phyloP scores from a whole-genome alignment of 2,113 vertebrate species.

The Siniperca chuatsi region DNA sequence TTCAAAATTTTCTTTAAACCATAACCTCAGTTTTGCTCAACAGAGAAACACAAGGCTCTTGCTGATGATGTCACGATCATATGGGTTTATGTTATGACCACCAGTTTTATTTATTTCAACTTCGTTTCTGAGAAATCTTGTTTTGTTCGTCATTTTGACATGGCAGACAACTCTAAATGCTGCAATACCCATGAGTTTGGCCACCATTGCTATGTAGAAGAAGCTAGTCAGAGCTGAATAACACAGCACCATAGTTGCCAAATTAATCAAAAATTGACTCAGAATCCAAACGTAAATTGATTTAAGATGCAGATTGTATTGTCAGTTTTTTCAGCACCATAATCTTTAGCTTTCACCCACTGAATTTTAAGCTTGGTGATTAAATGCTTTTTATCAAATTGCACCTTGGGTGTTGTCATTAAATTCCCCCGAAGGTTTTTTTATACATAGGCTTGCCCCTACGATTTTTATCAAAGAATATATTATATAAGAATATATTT shows the following conservation, averaged over 20 bases:
- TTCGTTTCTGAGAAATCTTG: neutral
- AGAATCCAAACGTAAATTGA: neutral
- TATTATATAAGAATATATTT: neutral
- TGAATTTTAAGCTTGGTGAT: no score
- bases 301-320: neutral
- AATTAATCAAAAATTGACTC: neutral
- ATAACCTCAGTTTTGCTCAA: neutral
- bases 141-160: neutral
- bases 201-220: neutral
- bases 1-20: neutral
- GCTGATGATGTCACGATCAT: neutral
- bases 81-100: neutral
- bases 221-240: neutral
- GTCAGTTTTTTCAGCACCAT: neutral
- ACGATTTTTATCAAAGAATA: no score
- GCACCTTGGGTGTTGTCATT: neutral
- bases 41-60: no score
- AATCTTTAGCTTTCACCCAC: neutral
- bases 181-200: neutral
- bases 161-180: neutral
- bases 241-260: neutral
- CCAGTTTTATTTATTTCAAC: neutral
- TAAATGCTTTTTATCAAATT: neutral
- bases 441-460: no score
- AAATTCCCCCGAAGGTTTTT: neutral